A percentile compares a stretch with the other conserved stretches of the same genome.
Conservation (phyloP, 2,113 vertebrate genomes). For the Cyanoramphus novaezelandiae region DNA sequence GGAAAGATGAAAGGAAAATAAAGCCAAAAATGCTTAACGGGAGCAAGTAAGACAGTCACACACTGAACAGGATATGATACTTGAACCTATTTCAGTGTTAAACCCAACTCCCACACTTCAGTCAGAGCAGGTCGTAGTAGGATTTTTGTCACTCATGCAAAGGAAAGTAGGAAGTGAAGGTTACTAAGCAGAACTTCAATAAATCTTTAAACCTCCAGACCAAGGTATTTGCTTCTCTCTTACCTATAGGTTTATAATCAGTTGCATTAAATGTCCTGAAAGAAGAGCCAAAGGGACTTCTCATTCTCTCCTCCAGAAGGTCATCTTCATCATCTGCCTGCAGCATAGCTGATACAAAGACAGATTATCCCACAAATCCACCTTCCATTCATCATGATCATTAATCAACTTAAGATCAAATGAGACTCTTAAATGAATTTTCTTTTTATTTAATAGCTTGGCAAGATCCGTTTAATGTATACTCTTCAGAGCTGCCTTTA, state of each 20-base stretch:
- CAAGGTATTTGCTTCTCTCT: not conserved
- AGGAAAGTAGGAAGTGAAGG: not conserved
- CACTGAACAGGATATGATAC: not conserved
- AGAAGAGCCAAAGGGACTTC: slow-evolving; percentile 98
- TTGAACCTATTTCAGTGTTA: not conserved
- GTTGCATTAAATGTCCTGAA: slow-evolving; percentile 98
- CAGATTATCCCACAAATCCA: not conserved
- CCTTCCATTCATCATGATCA: not conserved
- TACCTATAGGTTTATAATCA: slow-evolving; percentile 98
- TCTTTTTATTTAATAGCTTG: not conserved
- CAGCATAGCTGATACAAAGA: slow-evolving; percentile 86
- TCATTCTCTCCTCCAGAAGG: slow-evolving; percentile 96
- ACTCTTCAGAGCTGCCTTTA: not conserved
- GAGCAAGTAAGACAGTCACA: not conserved
- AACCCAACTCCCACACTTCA: not conserved
- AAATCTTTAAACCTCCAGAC: not conserved
- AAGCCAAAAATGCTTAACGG: not conserved
- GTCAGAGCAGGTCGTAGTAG: not conserved
- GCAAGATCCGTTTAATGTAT: not conserved
- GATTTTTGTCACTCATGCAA: not conserved
- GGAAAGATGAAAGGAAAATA: not conserved
- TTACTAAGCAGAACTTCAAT: not conserved
- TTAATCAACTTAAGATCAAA: not conserved
- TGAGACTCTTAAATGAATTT: not conserved
- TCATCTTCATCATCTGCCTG: slow-evolving; percentile 98